phyloP scores from a whole-genome alignment of 2,797 vertebrate species.

The Percopsis omiscomaycus region DNA sequence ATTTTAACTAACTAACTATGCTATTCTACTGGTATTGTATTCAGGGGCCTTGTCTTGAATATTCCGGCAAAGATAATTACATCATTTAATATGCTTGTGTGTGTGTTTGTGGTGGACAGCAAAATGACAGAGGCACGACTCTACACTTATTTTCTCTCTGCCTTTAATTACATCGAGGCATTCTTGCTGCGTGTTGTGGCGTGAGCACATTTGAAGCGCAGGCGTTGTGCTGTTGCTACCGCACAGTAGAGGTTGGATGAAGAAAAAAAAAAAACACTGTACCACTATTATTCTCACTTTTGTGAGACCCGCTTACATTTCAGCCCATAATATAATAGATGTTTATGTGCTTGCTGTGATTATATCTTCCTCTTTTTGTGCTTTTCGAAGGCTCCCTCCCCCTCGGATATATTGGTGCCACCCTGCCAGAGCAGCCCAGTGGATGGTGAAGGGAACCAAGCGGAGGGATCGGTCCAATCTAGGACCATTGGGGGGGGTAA shows the following conservation, averaged over 20 bases:
- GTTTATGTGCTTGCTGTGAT: not conserved
- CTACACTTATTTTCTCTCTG: slow-evolving; percentile 30
- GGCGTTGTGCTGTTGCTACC: not conserved
- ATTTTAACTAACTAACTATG: no score
- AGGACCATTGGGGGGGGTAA: slow-evolving; percentile 54
- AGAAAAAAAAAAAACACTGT: not conserved
- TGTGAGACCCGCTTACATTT: no score
- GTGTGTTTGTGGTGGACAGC: slow-evolving; percentile 33
- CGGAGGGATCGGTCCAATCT: slow-evolving; percentile 46
- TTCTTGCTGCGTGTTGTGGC: not conserved
- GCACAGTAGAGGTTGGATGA: no score
- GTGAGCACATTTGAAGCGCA: not conserved
- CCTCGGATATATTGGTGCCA: slow-evolving; percentile 49
- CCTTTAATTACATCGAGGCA: not conserved
- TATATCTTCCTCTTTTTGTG: slow-evolving; percentile 5
- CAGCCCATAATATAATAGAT: no score
- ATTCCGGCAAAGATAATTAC: slow-evolving; percentile 35
- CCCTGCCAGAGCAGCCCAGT: slow-evolving; percentile 61
- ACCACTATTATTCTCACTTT: not conserved
- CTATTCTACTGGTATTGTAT: no score
- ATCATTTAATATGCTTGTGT: slow-evolving; percentile 22
- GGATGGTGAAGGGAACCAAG: slow-evolving; percentile 49
- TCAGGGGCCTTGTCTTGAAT: not conserved
- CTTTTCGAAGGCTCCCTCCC: slow-evolving; percentile 63
- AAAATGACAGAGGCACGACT: slow-evolving; percentile 28